A percentile compares a stretch with the other conserved stretches of the same genome.
Conservation (phyloP, 2,113 vertebrate species). For the Platycercus adscitus region DNA sequence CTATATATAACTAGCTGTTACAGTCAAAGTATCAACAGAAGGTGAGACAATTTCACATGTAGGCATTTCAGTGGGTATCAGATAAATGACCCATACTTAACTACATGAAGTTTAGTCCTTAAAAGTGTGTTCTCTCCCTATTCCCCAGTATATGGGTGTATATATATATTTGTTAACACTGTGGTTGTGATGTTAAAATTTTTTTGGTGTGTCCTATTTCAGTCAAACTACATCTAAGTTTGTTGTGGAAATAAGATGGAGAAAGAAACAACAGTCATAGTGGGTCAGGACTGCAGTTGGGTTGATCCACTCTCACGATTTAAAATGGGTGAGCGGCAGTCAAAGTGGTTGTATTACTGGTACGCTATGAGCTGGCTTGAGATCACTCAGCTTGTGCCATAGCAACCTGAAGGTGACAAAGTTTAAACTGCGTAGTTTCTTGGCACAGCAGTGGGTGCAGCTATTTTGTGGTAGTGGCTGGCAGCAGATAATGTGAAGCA, state of each 20-base stretch:
- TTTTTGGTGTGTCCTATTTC: background rate
- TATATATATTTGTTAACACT: background rate
- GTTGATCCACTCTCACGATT: background rate
- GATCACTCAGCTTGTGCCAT: background rate
- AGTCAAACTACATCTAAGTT: background rate
- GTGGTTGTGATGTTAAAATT: background rate
- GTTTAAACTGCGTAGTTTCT: background rate
- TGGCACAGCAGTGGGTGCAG: background rate
- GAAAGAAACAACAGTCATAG: background rate
- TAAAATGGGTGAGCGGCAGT: background rate
- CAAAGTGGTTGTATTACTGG: background rate
- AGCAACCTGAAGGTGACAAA: background rate
- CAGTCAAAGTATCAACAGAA: background rate
- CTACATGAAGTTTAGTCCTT: background rate
- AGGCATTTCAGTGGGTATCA: background rate
- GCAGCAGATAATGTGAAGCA: background rate
- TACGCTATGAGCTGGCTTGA: fast-evolving
- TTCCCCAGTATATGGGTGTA: background rate
- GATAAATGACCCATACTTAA: background rate
- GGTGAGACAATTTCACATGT: background rate
- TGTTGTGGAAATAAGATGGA: background rate
- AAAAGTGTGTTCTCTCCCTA: background rate
- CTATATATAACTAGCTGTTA: background rate
- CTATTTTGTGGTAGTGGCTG: background rate
- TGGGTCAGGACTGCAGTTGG: fast-evolving